Evolutionary conservation across 2,113 vertebrate genomes (phyloP).

Genomic region (Oreochromis tanganicae): DNA sequence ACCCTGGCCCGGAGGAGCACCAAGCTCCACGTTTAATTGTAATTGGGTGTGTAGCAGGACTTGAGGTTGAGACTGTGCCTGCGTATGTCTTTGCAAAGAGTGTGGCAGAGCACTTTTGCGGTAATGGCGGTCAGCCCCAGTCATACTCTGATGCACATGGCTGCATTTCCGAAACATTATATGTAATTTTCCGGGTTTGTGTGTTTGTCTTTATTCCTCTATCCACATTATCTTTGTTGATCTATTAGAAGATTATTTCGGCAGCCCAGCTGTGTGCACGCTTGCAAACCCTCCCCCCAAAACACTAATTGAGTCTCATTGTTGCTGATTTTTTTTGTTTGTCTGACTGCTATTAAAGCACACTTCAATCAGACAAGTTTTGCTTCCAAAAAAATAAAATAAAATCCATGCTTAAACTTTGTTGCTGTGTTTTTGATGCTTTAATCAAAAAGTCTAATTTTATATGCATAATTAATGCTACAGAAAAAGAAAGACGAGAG

Average conservation of each 20-base stretch:
- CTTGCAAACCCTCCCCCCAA: background rate
- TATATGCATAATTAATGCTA: constrained; percentile 53
- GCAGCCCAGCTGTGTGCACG: background rate
- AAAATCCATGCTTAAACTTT: constrained; percentile 25
- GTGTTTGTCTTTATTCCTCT: background rate
- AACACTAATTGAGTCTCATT: background rate
- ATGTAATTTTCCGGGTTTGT: background rate
- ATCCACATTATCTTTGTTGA: background rate
- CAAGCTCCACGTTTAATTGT: constrained; percentile 50
- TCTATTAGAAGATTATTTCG: background rate
- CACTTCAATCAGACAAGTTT: constrained; percentile 45
- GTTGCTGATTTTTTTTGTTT: background rate
- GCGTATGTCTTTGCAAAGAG: background rate
- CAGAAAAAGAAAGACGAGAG: constrained; percentile 2
- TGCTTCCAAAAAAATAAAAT: background rate
- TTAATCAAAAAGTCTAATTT: constrained; percentile 56
- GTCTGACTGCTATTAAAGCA: constrained; percentile 56
- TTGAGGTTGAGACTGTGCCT: background rate
- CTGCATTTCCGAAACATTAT: background rate
- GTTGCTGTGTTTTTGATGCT: constrained; percentile 26
- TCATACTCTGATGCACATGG: constrained; percentile 21
- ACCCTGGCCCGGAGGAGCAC: constrained; percentile 45
- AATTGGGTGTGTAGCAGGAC: constrained; percentile 49
- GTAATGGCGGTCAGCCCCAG: background rate
- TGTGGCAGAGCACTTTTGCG: background rate